These are phyloP conservation scores for Sinodicranocentrus sp. DNA, from an alignment of 2,888 invertebrate species.

Conservation along the genomic window DNA sequence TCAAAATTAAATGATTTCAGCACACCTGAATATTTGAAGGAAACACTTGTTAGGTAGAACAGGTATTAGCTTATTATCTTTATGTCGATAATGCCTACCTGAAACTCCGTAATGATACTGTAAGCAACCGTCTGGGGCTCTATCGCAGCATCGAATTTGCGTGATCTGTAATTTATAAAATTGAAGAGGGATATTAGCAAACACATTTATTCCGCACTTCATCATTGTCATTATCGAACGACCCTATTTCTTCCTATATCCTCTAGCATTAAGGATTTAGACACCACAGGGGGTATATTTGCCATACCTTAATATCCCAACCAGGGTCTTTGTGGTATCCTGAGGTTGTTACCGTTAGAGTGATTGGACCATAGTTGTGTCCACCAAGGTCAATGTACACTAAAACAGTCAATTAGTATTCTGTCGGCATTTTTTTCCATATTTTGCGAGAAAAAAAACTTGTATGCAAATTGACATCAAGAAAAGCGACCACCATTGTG, in stretches of 20 bases:
- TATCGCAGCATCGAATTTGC: slow-evolving; percentile 76
- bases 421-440: slow-evolving; percentile 37
- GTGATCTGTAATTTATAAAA: slow-evolving; percentile 71
- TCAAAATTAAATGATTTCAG: slow-evolving; percentile 76
- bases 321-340: slow-evolving; percentile 76
- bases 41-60: too few species aligned
- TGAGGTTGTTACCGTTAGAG: slow-evolving; percentile 75
- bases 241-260: neutral
- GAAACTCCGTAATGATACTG: slow-evolving; percentile 77
- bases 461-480: slow-evolving; percentile 28
- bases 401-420: slow-evolving; percentile 63
- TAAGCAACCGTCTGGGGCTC: slow-evolving; percentile 76
- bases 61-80: neutral
- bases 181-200: slow-evolving; percentile 8
- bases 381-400: slow-evolving; percentile 77
- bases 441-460: slow-evolving; percentile 26
- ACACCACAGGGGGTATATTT: neutral
- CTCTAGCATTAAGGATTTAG: neutral
- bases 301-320: slow-evolving; percentile 75
- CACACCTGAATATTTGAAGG: slow-evolving; percentile 67
- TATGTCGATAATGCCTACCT: slow-evolving; percentile 50
- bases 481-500: neutral
- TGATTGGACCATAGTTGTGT: slow-evolving; percentile 76
- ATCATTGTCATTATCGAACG: neutral
- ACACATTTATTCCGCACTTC: neutral